These are phyloP conservation scores for Pipistrellus pipistrellus DNA, from an alignment of 2,797 vertebrate species.

Conservation along the genomic window DNA sequence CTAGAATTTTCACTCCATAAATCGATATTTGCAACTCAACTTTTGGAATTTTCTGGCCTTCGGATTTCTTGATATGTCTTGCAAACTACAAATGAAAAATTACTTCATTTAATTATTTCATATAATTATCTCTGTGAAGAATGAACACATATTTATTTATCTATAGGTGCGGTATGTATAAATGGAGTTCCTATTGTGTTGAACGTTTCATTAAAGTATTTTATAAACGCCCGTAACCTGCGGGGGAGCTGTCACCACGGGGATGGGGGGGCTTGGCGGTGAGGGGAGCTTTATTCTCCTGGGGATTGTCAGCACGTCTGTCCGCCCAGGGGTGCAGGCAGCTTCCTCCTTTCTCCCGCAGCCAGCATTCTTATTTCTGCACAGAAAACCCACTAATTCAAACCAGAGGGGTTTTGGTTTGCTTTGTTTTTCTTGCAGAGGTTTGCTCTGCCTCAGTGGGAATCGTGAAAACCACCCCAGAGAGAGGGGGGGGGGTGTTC, in stretches of 20 bases:
- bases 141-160: not conserved
- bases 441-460: not conserved
- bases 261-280: not conserved
- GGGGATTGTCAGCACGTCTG: conserved; percentile 49
- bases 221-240: not conserved
- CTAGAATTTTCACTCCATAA: conserved; percentile 98
- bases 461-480: not conserved
- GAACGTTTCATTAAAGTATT: conserved; percentile 26
- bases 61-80: conserved; percentile 99
- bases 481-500: not conserved
- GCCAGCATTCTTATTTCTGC: not conserved
- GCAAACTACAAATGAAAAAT: conserved; percentile 92
- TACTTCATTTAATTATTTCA: too few relatives aligned
- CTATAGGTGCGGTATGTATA: too few relatives aligned
- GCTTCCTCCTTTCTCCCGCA: not conserved
- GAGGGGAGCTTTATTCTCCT: not conserved
- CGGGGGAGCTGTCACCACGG: not conserved
- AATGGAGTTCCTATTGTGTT: not conserved
- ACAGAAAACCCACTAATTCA: not conserved
- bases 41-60: conserved; percentile 98
- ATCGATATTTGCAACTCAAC: conserved; percentile 99
- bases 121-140: not conserved
- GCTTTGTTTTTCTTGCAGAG: too few relatives aligned
- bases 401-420: not conserved
- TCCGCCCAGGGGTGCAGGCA: not conserved